Evolutionary conservation across 2,888 invertebrate genomes (phyloP), one percentile per base, ranked within the genome.

Genomic region (Iphiclides podalirius): DNA sequence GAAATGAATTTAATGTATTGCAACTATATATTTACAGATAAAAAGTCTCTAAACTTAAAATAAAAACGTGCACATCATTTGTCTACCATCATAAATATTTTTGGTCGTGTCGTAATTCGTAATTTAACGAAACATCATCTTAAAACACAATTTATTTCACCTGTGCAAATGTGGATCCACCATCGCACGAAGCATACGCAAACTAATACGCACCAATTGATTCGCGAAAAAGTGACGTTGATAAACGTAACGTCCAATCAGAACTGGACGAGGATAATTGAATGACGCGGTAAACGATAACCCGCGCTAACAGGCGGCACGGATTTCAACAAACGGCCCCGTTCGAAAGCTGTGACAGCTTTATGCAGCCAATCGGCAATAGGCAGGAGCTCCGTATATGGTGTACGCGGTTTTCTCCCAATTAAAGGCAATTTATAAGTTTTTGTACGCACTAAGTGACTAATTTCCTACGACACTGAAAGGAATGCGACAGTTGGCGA

Each of bases 261-360:
- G 16, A 40, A 34, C 40, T 40, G 33, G 23, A n/a, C 4, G 14
- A 31, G 15, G 28, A 46, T 41, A 45, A 46, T 44, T 14, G 26
- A 34, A 23, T 26, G 39, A 38, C 14, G 15, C 16, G 28, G 31
- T 16, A 35, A 43, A 41, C 49, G 35, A 50, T 35, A 39, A 44
- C 17, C 17, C 31, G 35, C n/a, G n/a, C 16, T 16, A 39, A 44
- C 12, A 28, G 23, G 15, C 48, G 37, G 16, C 14, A 28, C 49
- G 43, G 39, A 49, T 43, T 38, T 40, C 44, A 50, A 35, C 40
- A 33, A 35, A 39, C 35, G 23, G 23, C 34, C 44, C 28, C 17
- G 49, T 49, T 51, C 40, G 50, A 51, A 51, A 50, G 50, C 40
- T 6, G 44, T 17, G 44, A 50, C 44, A 37, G 38, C 45, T 46